Evolutionary conservation across 2,797 vertebrate genomes (phyloP).

Genomic region (Myotis findleyi): DNA sequence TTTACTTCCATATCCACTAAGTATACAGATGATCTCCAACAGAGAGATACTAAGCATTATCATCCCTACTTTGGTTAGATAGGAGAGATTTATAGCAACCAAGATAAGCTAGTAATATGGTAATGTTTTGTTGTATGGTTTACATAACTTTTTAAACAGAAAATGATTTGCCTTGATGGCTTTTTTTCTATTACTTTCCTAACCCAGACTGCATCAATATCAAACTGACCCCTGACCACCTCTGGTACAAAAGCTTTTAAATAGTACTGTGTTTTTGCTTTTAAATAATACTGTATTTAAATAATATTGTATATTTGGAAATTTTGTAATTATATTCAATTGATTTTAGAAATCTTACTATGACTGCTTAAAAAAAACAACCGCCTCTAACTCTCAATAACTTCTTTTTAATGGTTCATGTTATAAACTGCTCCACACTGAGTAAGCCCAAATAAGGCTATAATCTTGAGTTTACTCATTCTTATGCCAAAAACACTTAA

Average conservation of each 20-base stretch:
- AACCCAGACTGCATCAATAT: neutral
- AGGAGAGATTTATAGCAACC: neutral
- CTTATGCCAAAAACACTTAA: conserved; percentile 11
- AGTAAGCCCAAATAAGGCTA: conserved; percentile 11
- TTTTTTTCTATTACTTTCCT: neutral
- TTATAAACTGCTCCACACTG: neutral
- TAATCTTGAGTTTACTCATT: neutral
- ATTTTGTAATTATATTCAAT: neutral
- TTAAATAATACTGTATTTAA: neutral
- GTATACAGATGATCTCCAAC: neutral
- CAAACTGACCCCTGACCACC: neutral
- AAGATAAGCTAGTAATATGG: neutral
- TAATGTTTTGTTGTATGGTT: neutral
- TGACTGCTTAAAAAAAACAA: neutral
- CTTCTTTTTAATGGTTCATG: neutral
- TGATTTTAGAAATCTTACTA: conserved; percentile 41
- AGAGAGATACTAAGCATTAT: neutral
- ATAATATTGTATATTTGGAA: neutral
- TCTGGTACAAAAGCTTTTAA: conserved; percentile 6
- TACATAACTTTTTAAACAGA: neutral
- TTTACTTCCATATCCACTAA: neutral
- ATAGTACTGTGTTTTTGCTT: neutral
- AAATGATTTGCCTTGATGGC: neutral
- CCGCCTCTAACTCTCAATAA: neutral
- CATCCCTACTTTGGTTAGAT: neutral